Conservation (phyloP, 2,797 vertebrate genomes). For the Furcifer pardalis region DNA sequence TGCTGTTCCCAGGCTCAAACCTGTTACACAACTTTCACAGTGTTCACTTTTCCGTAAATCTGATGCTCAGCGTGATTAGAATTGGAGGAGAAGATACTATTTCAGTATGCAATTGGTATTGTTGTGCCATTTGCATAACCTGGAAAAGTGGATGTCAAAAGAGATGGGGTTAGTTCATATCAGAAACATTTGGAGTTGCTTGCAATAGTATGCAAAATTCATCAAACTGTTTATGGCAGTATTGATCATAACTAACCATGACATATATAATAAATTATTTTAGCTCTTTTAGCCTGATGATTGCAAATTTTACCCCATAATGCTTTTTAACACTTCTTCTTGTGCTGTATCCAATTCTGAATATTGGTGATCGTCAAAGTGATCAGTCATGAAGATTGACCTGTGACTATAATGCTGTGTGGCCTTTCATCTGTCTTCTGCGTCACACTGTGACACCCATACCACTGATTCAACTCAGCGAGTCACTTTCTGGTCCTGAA, state of each 20-base stretch:
- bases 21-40: neutral
- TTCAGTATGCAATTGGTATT: neutral
- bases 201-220: neutral
- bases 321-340: too few relatives aligned
- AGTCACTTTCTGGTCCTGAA: too few relatives aligned
- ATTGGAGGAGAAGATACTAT: neutral
- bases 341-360: too few relatives aligned
- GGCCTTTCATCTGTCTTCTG: too few relatives aligned
- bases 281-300: neutral
- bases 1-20: neutral
- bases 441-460: too few relatives aligned
- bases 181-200: too few relatives aligned
- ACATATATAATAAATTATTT: neutral
- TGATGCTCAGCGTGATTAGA: neutral
- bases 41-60: neutral
- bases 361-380: too few relatives aligned
- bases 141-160: too few relatives aligned
- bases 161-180: too few relatives aligned
- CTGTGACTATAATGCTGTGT: too few relatives aligned
- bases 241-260: neutral
- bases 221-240: neutral
- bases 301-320: neutral
- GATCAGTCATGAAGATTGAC: too few relatives aligned
- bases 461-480: too few relatives aligned
- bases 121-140: neutral